phyloP scores from a whole-genome alignment of 2,797 vertebrate species.

The Onychomys torridus region DNA sequence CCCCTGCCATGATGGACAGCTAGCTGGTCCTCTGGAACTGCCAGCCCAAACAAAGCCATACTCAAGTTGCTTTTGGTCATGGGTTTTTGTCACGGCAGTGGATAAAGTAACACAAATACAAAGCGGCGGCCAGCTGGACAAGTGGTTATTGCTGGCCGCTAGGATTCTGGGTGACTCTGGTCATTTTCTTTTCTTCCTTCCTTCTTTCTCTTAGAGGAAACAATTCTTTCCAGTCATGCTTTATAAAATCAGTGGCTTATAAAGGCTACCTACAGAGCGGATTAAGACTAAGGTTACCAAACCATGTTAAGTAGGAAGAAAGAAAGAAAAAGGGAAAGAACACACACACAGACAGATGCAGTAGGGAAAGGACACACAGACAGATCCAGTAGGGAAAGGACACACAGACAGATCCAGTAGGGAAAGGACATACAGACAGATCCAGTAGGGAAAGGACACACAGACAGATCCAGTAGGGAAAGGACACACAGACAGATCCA shows the following conservation, averaged over 20 bases:
- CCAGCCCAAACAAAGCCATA: neutral
- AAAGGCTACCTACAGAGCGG: neutral
- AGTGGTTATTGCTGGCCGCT: neutral
- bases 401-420: slow-evolving; percentile 75
- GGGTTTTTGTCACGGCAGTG: neutral
- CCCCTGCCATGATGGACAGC: neutral
- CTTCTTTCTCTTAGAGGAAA: neutral
- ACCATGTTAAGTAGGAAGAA: neutral
- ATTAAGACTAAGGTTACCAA: neutral
- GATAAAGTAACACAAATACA: neutral
- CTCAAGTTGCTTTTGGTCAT: neutral
- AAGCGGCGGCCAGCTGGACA: neutral
- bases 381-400: slow-evolving; percentile 76
- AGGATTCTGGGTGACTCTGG: slow-evolving; percentile 3
- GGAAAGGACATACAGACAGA: slow-evolving; percentile 74
- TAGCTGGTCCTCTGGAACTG: neutral
- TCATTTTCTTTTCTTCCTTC: neutral
- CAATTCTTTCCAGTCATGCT: slow-evolving; percentile 46
- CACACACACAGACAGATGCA: slow-evolving; percentile 45
- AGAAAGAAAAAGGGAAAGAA: too few relatives aligned
- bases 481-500: too few relatives aligned
- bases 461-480: slow-evolving; percentile 77
- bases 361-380: slow-evolving; percentile 77
- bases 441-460: slow-evolving; percentile 78
- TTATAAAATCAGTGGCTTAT: neutral